phyloP scores from a whole-genome alignment of 2,888 invertebrate genomes.

The Ichneumoninae sp. region DNA sequence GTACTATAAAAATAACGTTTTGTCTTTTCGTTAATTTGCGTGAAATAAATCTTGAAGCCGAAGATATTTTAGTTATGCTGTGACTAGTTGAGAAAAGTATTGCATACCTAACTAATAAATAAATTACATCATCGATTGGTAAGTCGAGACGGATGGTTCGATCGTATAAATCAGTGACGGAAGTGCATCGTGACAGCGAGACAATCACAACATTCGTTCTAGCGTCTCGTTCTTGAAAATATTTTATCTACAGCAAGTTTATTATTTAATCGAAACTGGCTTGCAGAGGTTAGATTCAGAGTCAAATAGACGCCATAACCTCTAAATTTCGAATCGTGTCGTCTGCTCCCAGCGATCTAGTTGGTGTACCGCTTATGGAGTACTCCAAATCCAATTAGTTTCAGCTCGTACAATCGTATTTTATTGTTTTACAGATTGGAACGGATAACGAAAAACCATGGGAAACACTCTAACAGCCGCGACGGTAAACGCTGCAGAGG shows the following conservation, averaged over 20 bases:
- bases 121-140: constrained; percentile 70
- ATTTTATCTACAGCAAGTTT: neutral
- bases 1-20: constrained; percentile 36
- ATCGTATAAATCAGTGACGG: constrained; percentile 3
- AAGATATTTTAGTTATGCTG: constrained; percentile 42
- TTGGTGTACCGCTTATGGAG: neutral
- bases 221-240: neutral
- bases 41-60: constrained; percentile 25
- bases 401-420: neutral
- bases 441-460: constrained; percentile 82
- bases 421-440: constrained; percentile 5
- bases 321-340: constrained; percentile 49
- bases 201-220: neutral
- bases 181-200: neutral
- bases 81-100: constrained; percentile 47
- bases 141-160: constrained; percentile 43
- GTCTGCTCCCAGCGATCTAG: constrained; percentile 42
- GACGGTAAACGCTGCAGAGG: constrained; percentile 86
- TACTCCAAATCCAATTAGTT: neutral
- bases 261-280: neutral
- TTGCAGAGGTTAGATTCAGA: neutral
- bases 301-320: constrained; percentile 47
- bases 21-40: constrained; percentile 16
- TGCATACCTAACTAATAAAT: constrained; percentile 13
- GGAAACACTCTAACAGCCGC: constrained; percentile 87